A percentile compares a stretch with the other conserved stretches of the same genome.
Evolutionary conservation across 1,140 invertebrate species (phyloP).

Genomic region (Dendrolimus punctatus): DNA sequence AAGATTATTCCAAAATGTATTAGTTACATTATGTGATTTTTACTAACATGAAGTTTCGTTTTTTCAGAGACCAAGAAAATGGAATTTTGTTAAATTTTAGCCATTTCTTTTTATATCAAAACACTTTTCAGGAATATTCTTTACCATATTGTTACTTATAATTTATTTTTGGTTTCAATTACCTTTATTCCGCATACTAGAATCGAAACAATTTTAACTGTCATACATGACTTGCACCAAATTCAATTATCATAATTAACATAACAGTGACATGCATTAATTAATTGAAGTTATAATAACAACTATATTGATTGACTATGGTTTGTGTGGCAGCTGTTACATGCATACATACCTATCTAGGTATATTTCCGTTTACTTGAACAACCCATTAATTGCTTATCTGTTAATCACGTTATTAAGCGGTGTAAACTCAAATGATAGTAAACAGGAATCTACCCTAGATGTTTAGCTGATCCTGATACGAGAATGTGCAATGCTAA

Average conservation of each 20-base stretch:
- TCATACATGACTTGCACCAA: slow-evolving; percentile 44
- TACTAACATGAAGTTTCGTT: no score
- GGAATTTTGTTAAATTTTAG: no score
- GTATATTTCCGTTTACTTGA: slow-evolving; percentile 49
- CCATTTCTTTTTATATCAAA: no score
- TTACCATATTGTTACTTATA: no score
- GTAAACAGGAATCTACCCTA: slow-evolving; percentile 49
- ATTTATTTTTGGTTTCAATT: no score
- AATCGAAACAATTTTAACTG: no score
- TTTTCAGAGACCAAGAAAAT: no score
- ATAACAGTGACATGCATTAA: slow-evolving; percentile 15
- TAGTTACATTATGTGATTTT: no score
- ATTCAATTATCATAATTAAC: slow-evolving; percentile 33
- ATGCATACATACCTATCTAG: slow-evolving; percentile 56
- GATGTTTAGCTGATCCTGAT: slow-evolving; percentile 61
- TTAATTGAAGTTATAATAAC: slow-evolving; percentile 24
- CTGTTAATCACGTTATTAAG: background rate
- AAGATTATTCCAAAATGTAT: no score
- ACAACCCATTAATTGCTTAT: slow-evolving; percentile 4
- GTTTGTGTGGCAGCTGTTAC: slow-evolving; percentile 64
- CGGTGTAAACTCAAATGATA: slow-evolving; percentile 6
- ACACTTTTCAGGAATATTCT: no score
- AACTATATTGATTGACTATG: slow-evolving; percentile 33
- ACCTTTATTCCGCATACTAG: no score
- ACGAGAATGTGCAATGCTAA: slow-evolving; percentile 70